These are phyloP conservation scores for Pristionchus exspectatus DNA, from an alignment of 2,888 invertebrate species.

Conservation along the genomic window DNA sequence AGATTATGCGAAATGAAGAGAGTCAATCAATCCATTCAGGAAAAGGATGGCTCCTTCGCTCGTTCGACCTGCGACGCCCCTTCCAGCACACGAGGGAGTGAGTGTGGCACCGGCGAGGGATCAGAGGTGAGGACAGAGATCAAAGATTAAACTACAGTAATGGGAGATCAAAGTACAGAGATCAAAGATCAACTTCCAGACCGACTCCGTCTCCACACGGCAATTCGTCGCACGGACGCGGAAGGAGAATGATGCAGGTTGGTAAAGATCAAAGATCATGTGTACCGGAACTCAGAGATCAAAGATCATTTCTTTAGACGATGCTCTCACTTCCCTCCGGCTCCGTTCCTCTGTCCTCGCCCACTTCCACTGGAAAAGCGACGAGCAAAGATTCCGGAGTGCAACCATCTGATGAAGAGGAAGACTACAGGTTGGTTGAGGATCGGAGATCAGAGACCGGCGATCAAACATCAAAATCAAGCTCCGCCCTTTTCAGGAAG, in stretches of 20 bases:
- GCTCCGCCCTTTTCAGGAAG: neutral
- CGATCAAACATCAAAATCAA: conserved; percentile 18
- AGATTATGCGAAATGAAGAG: neutral
- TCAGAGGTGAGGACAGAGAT: neutral
- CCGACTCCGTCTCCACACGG: neutral
- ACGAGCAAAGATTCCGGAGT: conserved; percentile 49
- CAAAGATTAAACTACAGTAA: neutral
- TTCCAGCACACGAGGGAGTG: conserved; percentile 32
- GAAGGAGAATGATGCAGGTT: conserved; percentile 11
- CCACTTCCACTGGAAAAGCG: conserved; percentile 44
- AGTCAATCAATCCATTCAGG: neutral
- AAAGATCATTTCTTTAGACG: neutral
- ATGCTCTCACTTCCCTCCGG: neutral
- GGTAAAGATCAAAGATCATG: neutral
- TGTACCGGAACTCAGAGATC: neutral
- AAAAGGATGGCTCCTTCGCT: conserved; percentile 35
- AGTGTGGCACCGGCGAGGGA: neutral
- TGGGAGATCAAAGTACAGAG: neutral
- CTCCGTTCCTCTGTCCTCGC: conserved; percentile 45
- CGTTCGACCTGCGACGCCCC: conserved; percentile 34
- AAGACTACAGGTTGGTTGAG: conserved; percentile 30
- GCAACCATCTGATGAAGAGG: conserved; percentile 49
- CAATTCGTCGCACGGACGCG: neutral
- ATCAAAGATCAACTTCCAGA: neutral
- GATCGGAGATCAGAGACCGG: neutral